Conservation (phyloP, 2,797 vertebrate species). For the Nasua narica region DNA sequence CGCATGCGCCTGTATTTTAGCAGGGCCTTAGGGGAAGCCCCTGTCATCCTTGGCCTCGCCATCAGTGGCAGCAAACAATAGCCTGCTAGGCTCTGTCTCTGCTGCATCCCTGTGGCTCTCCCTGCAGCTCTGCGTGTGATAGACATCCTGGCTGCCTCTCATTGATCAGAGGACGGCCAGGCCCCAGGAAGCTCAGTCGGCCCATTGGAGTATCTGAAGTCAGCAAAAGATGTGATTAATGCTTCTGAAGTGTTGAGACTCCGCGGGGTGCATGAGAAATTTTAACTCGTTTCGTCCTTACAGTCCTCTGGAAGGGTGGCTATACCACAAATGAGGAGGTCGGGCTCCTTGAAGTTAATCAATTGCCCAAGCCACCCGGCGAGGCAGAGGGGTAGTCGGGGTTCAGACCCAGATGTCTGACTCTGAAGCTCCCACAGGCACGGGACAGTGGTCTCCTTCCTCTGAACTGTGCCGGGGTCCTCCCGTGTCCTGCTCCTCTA, state of each 20-base stretch:
- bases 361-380: fast-evolving
- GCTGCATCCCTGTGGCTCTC: not conserved
- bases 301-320: not conserved
- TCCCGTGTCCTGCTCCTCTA: not conserved
- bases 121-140: not conserved
- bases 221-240: not conserved
- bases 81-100: fast-evolving
- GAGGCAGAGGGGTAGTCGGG: no score
- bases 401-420: not conserved
- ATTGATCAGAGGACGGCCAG: not conserved
- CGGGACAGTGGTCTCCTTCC: not conserved
- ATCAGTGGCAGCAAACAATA: slow-evolving; percentile 46
- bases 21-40: slow-evolving; percentile 41
- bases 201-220: not conserved
- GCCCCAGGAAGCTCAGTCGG: no score
- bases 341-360: not conserved
- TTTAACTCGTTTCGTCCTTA: not conserved
- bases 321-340: not conserved
- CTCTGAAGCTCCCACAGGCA: not conserved
- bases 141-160: no score
- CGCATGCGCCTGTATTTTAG: not conserved
- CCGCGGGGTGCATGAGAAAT: not conserved
- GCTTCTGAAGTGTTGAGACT: not conserved
- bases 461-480: not conserved
- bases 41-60: slow-evolving; percentile 41